Evolutionary conservation across 2,797 vertebrate genomes (phyloP).

Genomic region (Erethizon dorsatum): DNA sequence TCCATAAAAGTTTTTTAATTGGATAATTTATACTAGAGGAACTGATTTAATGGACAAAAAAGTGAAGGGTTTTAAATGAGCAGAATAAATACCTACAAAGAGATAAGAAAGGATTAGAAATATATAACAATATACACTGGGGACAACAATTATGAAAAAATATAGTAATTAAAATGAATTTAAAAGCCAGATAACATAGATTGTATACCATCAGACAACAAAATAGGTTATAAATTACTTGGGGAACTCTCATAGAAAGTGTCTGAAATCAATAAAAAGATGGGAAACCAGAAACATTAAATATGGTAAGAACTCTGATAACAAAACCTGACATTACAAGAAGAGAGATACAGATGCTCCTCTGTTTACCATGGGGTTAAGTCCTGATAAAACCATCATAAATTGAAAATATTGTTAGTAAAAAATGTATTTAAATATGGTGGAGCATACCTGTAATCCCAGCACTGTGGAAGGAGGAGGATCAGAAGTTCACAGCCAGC

Average conservation of each 20-base stretch:
- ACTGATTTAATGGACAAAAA: conserved; percentile 25
- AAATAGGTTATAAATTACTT: conserved; percentile 51
- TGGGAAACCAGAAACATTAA: not conserved
- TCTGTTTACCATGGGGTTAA: not conserved
- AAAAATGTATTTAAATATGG: not conserved
- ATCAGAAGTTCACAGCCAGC: not conserved
- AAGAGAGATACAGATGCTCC: not conserved
- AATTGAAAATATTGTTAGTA: not conserved
- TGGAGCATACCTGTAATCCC: not conserved
- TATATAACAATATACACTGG: conserved; percentile 10
- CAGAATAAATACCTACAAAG: not conserved
- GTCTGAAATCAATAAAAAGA: conserved; percentile 35
- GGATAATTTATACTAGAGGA: conserved; percentile 33
- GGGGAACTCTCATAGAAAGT: not conserved
- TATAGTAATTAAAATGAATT: not conserved
- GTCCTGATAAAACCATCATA: not conserved
- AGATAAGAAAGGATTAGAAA: not conserved
- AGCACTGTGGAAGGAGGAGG: not conserved
- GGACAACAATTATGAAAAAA: conserved; percentile 36
- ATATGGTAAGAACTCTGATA: not conserved
- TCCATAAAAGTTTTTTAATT: not conserved
- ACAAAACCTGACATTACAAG: not conserved
- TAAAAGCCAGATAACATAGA: not conserved
- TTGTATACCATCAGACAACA: not conserved
- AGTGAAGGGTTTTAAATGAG: not conserved